Evolutionary conservation across 2,797 vertebrate genomes (phyloP).

Genomic region (Alectoris magna): DNA sequence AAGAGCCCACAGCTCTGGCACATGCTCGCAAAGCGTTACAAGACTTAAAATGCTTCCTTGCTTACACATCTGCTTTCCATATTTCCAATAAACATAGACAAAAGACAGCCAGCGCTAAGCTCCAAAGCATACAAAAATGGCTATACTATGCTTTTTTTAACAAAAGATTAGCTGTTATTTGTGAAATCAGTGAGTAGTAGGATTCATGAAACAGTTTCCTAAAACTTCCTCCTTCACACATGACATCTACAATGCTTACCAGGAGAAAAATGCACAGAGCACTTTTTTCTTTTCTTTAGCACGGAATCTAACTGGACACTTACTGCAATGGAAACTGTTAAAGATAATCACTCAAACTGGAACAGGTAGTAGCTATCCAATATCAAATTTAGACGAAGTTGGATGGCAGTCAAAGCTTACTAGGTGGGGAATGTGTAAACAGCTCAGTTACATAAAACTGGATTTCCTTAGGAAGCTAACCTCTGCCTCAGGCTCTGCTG

Average conservation of each 20-base stretch:
- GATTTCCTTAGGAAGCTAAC: not conserved
- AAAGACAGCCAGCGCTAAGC: not conserved
- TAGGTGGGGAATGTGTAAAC: not conserved
- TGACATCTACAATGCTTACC: rapidly evolving
- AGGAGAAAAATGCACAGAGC: not conserved
- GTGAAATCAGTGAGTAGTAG: not conserved
- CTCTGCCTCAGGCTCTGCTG: not conserved
- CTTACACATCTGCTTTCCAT: rapidly evolving
- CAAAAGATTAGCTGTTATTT: not conserved
- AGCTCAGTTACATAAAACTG: slow-evolving; percentile 27
- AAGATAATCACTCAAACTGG: slow-evolving; percentile 19
- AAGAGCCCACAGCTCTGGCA: not conserved
- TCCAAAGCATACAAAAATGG: not conserved
- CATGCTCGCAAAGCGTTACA: not conserved
- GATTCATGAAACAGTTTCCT: not conserved
- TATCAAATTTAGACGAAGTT: slow-evolving; percentile 15
- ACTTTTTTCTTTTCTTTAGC: too few relatives aligned
- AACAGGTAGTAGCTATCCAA: slow-evolving; percentile 33
- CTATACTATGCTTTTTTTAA: not conserved
- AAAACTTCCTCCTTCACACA: not conserved
- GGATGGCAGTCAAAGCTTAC: slow-evolving; percentile 44
- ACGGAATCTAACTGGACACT: not conserved
- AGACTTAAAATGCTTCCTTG: not conserved
- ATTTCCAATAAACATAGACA: not conserved
- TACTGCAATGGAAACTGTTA: slow-evolving; percentile 32